Conservation (phyloP, 1,140 invertebrate species). For the Scylla paramamosain region DNA sequence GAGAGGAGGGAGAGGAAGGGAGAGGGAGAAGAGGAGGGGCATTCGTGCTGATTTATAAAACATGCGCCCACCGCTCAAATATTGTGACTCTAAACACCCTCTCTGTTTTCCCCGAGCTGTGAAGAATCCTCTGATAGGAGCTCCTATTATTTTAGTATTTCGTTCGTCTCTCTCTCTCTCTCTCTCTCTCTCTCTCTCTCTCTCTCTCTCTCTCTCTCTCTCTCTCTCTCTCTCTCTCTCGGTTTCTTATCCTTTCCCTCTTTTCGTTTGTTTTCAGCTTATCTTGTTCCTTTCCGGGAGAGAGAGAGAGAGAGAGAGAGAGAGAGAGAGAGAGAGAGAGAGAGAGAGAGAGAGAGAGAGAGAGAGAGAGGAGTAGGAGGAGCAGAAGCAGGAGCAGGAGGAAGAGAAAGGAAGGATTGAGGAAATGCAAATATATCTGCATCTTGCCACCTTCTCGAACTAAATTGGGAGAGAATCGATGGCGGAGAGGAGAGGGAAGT, state of each 20-base stretch:
- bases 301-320: conserved; percentile 41
- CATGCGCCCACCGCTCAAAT: conserved; percentile 64
- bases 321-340: conserved; percentile 27
- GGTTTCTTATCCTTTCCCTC: not conserved
- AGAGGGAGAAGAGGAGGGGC: conserved; percentile 32
- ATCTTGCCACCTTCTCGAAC: not conserved
- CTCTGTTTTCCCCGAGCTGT: conserved; percentile 64
- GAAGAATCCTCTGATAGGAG: conserved; percentile 70
- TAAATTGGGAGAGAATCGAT: not conserved
- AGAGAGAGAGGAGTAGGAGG: not conserved
- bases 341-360: not conserved
- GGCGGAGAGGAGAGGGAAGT: not conserved
- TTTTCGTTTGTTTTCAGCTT: not conserved
- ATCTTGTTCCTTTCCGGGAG: not conserved
- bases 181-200: conserved; percentile 15
- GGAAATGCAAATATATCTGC: not conserved
- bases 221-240: conserved; percentile 2
- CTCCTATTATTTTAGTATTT: conserved; percentile 70
- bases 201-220: not conserved
- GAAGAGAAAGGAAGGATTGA: not conserved
- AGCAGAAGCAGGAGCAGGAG: not conserved
- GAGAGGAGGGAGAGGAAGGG: not conserved
- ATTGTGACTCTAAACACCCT: conserved; percentile 65
- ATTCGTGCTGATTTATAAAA: conserved; percentile 67
- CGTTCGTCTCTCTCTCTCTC: conserved; percentile 61